A percentile compares a stretch with the other conserved stretches of the same genome.
phyloP scores from a whole-genome alignment of 2,113 vertebrate genomes.

The Regulus satrapa region DNA sequence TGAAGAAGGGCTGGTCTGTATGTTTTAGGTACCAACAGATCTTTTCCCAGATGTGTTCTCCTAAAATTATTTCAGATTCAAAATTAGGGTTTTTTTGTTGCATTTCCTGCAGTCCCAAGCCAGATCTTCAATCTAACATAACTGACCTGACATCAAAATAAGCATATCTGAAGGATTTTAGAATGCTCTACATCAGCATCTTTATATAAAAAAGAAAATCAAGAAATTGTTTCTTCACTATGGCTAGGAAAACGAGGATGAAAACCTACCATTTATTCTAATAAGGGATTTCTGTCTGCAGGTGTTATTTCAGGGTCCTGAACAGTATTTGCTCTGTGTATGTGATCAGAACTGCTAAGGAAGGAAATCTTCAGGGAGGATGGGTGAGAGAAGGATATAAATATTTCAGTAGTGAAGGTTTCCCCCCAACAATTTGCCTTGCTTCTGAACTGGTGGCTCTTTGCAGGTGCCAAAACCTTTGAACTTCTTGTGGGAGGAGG shows the following conservation, averaged over 20 bases:
- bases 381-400: neutral
- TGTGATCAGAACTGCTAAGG: conserved; percentile 17
- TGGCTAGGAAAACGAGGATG: neutral
- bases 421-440: neutral
- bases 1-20: neutral
- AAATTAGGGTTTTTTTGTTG: neutral
- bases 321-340: neutral
- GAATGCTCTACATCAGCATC: neutral
- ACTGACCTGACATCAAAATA: neutral
- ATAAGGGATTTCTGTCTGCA: conserved; percentile 25
- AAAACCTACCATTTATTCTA: conserved; percentile 34
- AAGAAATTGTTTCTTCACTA: neutral
- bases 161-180: neutral
- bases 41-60: neutral
- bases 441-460: neutral
- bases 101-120: neutral
- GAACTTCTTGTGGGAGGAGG: neutral
- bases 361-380: neutral
- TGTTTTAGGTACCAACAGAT: neutral
- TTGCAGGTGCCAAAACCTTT: neutral
- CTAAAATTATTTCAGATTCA: neutral
- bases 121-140: neutral
- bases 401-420: neutral
- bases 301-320: conserved; percentile 39
- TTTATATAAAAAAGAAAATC: conserved; percentile 6